Evolutionary conservation across 2,113 vertebrate species (phyloP), one percentile per base, ranked within the genome.

Genomic region (Osmerus mordax): DNA sequence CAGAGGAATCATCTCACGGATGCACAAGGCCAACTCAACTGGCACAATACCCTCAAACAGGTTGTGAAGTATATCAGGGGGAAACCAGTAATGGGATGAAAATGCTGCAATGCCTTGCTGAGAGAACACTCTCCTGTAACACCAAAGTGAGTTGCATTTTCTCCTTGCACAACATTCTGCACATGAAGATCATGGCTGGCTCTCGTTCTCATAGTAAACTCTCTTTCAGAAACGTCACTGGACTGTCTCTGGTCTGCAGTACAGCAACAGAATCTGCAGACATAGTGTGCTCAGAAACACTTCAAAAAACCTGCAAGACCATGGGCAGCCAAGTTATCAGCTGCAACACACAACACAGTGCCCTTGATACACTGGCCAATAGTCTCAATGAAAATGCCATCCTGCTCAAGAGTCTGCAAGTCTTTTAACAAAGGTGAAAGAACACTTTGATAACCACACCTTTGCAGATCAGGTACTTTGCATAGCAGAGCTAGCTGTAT

Each of bases 1-100:
- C 0, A 0, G 18, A 1, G 2, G 3, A 8, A 80, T 80, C 70
- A 82, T 72, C 12, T 72, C 47, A 12, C 1, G 0, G 16, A 83
- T 72, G 21, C 78, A 76, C 56, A 82, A 29, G 1, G 71, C 61
- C 41, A 83, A 16, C 55, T 83, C 76, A 47, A 71, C 63, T 2
- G 76, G 78, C n/a, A 85, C 74, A 51, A 81, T 70, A 11, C 78
- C 77, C 3, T 80, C 71, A 67, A 77, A 73, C 1, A 79, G 65
- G 11, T 80, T 16, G 0, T 75, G 74, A 2, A 79, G 70, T 29
- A 73, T 61, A 23, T 81, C 68, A 16, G 53, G 28, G 0, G 60
- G 56, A 21, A 73, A 67, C 74, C 74, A 18, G 47, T 36, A 2
- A 77, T 52, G 3, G 53, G 62, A 70, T 4, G 68, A 14, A 70